These are phyloP conservation scores for Pegoplata infirma DNA, from an alignment of 2,888 invertebrate genomes.

Conservation along the genomic window DNA sequence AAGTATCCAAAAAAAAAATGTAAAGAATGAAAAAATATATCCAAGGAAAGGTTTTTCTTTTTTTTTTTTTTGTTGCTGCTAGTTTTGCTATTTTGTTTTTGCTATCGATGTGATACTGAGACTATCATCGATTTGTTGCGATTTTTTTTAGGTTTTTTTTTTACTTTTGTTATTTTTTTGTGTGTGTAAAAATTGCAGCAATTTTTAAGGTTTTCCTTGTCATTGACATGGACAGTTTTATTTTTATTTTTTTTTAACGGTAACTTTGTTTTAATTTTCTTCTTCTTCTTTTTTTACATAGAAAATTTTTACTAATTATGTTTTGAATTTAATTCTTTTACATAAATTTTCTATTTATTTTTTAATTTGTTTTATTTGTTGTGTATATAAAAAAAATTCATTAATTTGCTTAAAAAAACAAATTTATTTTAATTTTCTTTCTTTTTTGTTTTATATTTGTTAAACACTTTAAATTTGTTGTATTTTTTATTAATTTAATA, in stretches of 20 bases:
- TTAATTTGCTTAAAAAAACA: not conserved
- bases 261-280: not conserved
- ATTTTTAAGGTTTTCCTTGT: slow-evolving; percentile 1
- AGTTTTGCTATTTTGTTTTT: not conserved
- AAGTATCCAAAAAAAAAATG: slow-evolving; percentile 39
- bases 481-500: slow-evolving; percentile 56
- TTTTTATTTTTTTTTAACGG: too few species aligned
- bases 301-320: slow-evolving; percentile 1
- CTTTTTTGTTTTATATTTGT: slow-evolving; percentile 1
- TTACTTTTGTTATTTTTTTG: slow-evolving; percentile 10
- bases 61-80: slow-evolving; percentile 16
- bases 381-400: not conserved
- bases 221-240: not conserved
- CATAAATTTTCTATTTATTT: too few species aligned
- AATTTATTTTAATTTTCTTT: slow-evolving; percentile 22
- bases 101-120: slow-evolving; percentile 29
- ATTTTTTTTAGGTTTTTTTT: slow-evolving; percentile 14
- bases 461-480: not conserved
- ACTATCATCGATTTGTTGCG: slow-evolving; percentile 47
- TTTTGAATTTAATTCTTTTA: slow-evolving; percentile 15
- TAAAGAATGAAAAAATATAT: slow-evolving; percentile 16
- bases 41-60: slow-evolving; percentile 15
- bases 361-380: slow-evolving; percentile 10
- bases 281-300: slow-evolving; percentile 5
- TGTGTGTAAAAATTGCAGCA: not conserved